Base-by-base conservation (phyloP, 2,888 invertebrate genomes). In the Coleophora deauratella region DNA sequence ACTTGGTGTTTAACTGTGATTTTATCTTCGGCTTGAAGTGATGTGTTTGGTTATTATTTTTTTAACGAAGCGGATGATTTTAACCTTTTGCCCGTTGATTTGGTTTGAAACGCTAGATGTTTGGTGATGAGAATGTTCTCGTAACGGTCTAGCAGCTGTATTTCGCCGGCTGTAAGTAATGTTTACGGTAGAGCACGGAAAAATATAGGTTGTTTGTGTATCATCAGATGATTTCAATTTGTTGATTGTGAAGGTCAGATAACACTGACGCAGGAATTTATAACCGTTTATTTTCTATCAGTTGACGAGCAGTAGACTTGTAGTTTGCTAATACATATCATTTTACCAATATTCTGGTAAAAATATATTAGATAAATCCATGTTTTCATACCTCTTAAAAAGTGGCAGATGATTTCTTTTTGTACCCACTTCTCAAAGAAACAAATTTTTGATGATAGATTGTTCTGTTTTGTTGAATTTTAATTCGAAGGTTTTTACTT, bases 31-130 rank as follows among this genome's bases (percentile, higher is more conserved):
- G 76, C 69, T 71, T 74, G 66, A 70, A 71, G 72, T 76, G 61
- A 54, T 72, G 71, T 80, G 81, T 84, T 82, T 81, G 78, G 77
- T 75, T 82, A 72, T 75, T 82, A 72, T 59, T 33, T 52, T 55
- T 51, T 64, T n/a, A 64, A 60, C 66, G 69, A 72, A 61, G 71
- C 78, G 73, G 77, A 79, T 73, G 68, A 60, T 72, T 73, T 72
- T 73, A 75, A 73, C 71, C 67, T 67, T 74, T 78, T 74, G 58
- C 66, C 66, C 66, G 60, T 58, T 66, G 52, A 68, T 72, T 71
- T 68, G 56, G 57, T 58, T 21, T 64, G 52, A 60, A 65, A 59
- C 61, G 59, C 65, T 71, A 59, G 59, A 60, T 51, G 57, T 67
- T 55, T 62, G 67, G 63, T 60, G 57, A 53, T 51, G 53, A 55